Evolutionary conservation across 92 coral and sea anemone species (phyloP), one percentile per base, ranked within the genome.

Genomic region (Siderastrea radians): DNA sequence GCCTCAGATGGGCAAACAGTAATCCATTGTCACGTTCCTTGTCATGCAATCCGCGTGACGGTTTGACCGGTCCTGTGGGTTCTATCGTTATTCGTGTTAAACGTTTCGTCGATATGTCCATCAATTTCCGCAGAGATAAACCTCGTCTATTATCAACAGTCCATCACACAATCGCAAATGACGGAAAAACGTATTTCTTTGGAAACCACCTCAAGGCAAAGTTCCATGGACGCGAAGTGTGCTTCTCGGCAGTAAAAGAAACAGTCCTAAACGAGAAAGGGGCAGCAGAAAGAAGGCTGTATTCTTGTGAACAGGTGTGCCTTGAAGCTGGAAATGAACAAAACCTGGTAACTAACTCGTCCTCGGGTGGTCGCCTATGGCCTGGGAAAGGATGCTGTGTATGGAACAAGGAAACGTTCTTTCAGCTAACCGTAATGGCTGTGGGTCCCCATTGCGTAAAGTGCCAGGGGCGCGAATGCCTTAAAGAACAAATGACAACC

Each of bases 341-440:
- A 14, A 80, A 57, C 5, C 77, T 90, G 86, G 64, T 75, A 64
- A 90, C 93, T 2, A 90, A 71, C 48, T 61, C 92, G 3, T 86
- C 92, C 52, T 92, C 91, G 17, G 96, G 96, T 26, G 96, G 96
- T 47, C 65, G 61, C 65, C 6, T 93, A 26, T 47, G 59, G 76
- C 74, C 66, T 38, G 82, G 83, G 64, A 26, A 68, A n/a, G 58
- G 67, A 0, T 93, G 96, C 52, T 93, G 96, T n/a, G 83, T 93
- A 17, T 86, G 93, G 91, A 86, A 67, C 58, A 62, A 75, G 46
- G 77, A 72, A 46, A 78, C 43, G 11, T 93, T 68, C 87, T 61
- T 86, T n/a, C 86, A 90, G 51, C 72, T 93, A 52, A 49, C 86
- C 60, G 13, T 78, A 14, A 72, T 77, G 79, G 61, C 76, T 10